Conservation (phyloP, 2,888 invertebrate species). For the Brachypalpus laphriformis region DNA sequence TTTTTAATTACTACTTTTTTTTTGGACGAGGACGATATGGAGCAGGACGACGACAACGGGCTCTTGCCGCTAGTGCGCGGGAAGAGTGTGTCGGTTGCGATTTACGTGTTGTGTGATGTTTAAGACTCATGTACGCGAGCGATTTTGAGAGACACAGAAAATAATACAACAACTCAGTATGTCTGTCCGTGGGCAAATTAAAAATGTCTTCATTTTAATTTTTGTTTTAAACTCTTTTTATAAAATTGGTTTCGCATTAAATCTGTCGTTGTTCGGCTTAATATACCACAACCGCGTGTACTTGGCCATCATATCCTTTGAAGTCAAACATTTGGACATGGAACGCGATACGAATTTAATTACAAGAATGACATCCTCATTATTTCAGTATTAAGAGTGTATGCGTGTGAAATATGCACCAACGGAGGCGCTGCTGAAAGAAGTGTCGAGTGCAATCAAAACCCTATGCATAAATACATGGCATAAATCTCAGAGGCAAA, state of each 20-base stretch:
- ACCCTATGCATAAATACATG: not conserved
- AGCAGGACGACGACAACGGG: not conserved
- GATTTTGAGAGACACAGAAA: conserved; percentile 48
- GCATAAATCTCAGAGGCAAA: conserved; percentile 41
- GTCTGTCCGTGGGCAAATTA: conserved; percentile 65
- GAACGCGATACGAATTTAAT: conserved; percentile 59
- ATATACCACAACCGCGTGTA: conserved; percentile 35
- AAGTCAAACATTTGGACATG: conserved; percentile 60
- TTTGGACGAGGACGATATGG: conserved; percentile 13
- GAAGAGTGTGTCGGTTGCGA: conserved; percentile 16
- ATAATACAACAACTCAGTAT: conserved; percentile 41
- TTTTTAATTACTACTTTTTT: conserved; percentile 72
- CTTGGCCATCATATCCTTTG: conserved; percentile 61
- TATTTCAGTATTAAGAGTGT: conserved; percentile 41
- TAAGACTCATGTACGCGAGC: conserved; percentile 57
- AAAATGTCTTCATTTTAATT: conserved; percentile 72
- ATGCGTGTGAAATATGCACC: not conserved
- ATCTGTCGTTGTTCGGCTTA: conserved; percentile 65
- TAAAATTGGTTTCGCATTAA: conserved; percentile 73
- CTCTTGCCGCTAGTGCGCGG: not conserved
- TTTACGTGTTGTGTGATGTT: conserved; percentile 56
- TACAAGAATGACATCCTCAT: conserved; percentile 68
- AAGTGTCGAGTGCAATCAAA: not conserved
- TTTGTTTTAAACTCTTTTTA: conserved; percentile 61
- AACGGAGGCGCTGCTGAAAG: not conserved